phyloP scores from a whole-genome alignment of 2,113 vertebrate species.

The Perca flavescens region DNA sequence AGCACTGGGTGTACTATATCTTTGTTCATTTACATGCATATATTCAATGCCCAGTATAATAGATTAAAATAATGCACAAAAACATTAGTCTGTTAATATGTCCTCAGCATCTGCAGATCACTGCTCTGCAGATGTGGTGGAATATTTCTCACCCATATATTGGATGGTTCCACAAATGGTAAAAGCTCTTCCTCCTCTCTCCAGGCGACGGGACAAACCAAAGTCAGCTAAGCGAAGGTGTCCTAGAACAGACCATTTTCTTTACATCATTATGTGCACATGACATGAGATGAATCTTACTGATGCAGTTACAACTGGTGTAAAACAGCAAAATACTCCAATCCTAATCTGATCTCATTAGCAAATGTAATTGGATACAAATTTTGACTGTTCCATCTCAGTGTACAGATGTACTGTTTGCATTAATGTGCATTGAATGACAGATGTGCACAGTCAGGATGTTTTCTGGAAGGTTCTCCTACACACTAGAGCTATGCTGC shows the following conservation, averaged over 20 bases:
- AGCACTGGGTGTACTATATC: background rate
- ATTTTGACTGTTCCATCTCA: background rate
- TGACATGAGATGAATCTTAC: background rate
- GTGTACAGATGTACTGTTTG: constrained; percentile 12
- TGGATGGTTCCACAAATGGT: constrained; percentile 97
- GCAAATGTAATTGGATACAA: background rate
- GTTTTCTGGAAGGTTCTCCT: constrained; percentile 45
- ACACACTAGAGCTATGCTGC: constrained; percentile 52
- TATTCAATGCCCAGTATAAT: background rate
- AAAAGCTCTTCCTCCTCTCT: constrained; percentile 89
- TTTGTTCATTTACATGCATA: background rate
- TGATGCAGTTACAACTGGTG: background rate
- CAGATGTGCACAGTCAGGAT: constrained; percentile 8
- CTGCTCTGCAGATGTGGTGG: background rate
- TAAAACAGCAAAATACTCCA: background rate
- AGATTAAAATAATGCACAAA: background rate
- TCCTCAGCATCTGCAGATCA: background rate
- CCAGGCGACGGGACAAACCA: constrained; percentile 91
- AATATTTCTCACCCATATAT: constrained; percentile 92
- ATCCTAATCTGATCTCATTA: background rate
- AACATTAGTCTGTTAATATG: background rate
- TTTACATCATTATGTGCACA: background rate
- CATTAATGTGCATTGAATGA: constrained; percentile 16
- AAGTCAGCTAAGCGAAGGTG: constrained; percentile 96
- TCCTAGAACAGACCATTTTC: constrained; percentile 82